Base-by-base conservation (phyloP, 2,113 vertebrate genomes). In the Poecilia latipinna region DNA sequence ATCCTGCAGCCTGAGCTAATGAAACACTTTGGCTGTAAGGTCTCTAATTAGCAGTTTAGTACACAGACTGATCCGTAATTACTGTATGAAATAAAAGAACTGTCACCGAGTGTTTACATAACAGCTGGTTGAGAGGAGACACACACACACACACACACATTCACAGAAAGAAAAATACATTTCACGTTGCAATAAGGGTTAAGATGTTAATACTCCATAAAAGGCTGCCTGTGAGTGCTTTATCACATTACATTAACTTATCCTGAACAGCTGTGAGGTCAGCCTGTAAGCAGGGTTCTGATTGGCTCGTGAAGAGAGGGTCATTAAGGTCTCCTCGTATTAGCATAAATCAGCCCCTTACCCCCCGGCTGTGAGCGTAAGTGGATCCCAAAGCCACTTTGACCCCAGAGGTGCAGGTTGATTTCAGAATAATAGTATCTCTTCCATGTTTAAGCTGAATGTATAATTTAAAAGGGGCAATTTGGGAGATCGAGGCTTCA, bases 371-470 rank as follows among this genome's bases (percentile, higher is more conserved):
- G 75, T 8, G 61, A 80, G 79, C 79, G 70, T 78, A 79, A 88
- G 78, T 85, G 81, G 79, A 73, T 78, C 81, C 77, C 22, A 22
- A 76, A 77, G 61, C 65, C 33, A 32, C 72, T 68, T 42, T 82
- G 83, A 90, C 90, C 89, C 86, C 83, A 6, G 74, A 75, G 80
- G 86, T 87, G 72, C 80, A 80, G 79, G 86, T 77, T 74, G 84
- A 64, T 70, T 79, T 81, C 83, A 51, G 88, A 91, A 92, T 90
- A 92, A 93, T 89, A 86, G 85, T 90, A 84, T 92, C 86, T 82
- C 82, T 72, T 84, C 77, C 74, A 48, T 74, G 82, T 87, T 92
- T 86, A 90, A 90, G 82, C 70, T 61, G 73, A 60, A 91, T 91
- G 87, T 85, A 86, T 93, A 87, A 92, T 92, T 93, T 82, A 92